Evolutionary conservation across 2,113 vertebrate genomes (phyloP).

Genomic region (Psettodes erumei): DNA sequence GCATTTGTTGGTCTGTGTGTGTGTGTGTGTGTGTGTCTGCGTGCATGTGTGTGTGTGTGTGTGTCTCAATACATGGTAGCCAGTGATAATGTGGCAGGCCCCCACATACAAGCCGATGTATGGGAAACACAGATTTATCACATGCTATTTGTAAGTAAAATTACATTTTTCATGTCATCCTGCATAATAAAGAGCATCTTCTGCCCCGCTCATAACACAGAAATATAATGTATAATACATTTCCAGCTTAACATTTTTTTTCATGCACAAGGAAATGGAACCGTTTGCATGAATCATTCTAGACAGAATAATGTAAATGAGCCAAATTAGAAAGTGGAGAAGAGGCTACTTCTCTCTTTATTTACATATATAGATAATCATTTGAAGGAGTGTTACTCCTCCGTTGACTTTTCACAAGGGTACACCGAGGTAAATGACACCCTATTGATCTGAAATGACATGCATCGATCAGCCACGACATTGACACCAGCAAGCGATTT

Average conservation of each 20-base stretch:
- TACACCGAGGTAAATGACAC: neutral
- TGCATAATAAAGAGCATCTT: constrained; percentile 3
- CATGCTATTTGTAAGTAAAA: neutral
- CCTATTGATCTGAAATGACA: constrained; percentile 36
- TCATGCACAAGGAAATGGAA: constrained; percentile 13
- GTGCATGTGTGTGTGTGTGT: no score
- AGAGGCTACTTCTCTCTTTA: neutral
- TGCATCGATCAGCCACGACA: no score
- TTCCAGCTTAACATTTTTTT: constrained; percentile 25
- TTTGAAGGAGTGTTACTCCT: neutral
- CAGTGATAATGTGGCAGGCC: no score
- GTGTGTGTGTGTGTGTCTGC: no score
- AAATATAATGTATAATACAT: constrained; percentile 4
- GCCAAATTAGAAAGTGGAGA: constrained; percentile 19
- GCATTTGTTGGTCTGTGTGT: no score
- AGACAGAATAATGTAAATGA: constrained; percentile 22
- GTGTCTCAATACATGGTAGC: no score
- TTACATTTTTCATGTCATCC: neutral
- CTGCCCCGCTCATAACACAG: neutral
- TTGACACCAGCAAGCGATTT: no score
- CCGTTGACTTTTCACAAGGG: neutral
- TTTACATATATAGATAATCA: neutral
- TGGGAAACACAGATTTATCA: no score
- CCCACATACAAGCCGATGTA: no score
- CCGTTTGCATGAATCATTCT: constrained; percentile 27